Base-by-base conservation (phyloP, 2,888 invertebrate species). In the Luffia ferchaultella region DNA sequence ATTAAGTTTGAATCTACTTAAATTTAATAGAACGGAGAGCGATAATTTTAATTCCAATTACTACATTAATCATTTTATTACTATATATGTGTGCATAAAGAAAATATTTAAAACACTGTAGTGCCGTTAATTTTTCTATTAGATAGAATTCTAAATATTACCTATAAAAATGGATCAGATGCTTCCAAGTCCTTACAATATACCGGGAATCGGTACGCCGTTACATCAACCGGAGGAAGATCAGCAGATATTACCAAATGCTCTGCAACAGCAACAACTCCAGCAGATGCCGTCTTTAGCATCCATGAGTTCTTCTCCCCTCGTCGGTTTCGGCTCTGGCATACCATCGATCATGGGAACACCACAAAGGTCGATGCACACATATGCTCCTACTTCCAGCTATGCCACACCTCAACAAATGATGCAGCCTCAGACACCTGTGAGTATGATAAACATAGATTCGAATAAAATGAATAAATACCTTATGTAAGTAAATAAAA, bases 391-490 rank as follows among this genome's bases (percentile, higher is more conserved):
- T 1, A 89, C 91, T 2, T 89, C 92, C 2, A 87, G 90, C 50
- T 93, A 90, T 72, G 86, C 90, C 1, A 90, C 93, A 0, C 93
- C 94, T 1, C 93, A 93, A 63, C 92, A 91, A 62, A 86, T 95
- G 74, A 92, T 95, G 91, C 94, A 94, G 72, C 93, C 95, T 1
- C 94, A 95, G 73, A 95, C 95, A 52, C 95, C 96, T 56, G 93
- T 93, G 86, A 77, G 74, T 68, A 48, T 30, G n/a, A n/a, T n/a
- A n/a, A n/a, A n/a, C n/a, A n/a, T n/a, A n/a, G n/a, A n/a, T n/a
- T n/a, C n/a, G n/a, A n/a, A n/a, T n/a, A n/a, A n/a, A n/a, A n/a
- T n/a, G n/a, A n/a, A n/a, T n/a, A n/a, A n/a, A n/a, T n/a, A n/a
- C n/a, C n/a, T n/a, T n/a, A n/a, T n/a, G n/a, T n/a, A n/a, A n/a